Evolutionary conservation across 1,140 invertebrate genomes (phyloP).

Genomic region (Neotoxoptera formosana): DNA sequence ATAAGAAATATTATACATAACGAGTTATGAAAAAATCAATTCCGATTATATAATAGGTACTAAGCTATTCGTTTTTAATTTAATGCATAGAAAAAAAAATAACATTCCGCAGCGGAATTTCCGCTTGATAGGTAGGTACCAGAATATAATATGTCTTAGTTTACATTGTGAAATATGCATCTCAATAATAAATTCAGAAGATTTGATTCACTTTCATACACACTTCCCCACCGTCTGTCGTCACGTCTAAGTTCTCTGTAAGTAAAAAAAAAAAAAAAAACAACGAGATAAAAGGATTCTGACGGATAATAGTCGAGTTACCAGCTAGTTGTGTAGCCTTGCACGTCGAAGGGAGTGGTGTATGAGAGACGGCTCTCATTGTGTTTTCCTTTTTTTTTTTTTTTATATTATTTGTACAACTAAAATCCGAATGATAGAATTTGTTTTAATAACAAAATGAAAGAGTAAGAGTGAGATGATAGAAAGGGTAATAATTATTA

Average conservation of each 20-base stretch:
- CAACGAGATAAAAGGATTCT: not conserved
- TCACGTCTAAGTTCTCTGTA: not conserved
- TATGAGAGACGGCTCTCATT: not conserved
- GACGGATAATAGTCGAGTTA: not conserved
- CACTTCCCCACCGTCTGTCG: not conserved
- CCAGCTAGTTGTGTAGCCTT: not conserved
- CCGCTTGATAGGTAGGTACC: not conserved
- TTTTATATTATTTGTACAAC: not conserved
- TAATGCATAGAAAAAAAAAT: not conserved
- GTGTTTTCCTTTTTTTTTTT: not conserved
- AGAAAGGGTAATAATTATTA: not conserved
- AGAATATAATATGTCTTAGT: not conserved
- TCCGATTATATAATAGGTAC: not conserved
- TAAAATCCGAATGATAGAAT: not conserved
- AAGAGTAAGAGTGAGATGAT: not conserved
- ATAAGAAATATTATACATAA: not conserved
- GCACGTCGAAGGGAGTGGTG: not conserved
- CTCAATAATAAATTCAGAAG: not conserved
- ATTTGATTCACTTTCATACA: not conserved
- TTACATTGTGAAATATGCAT: not conserved
- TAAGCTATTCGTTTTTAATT: not conserved
- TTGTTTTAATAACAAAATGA: not conserved
- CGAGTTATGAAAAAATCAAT: not conserved
- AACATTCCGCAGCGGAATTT: too few species aligned
- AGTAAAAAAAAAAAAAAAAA: too few species aligned